Percentiles rank a stretch among this genome's conserved stretches.
Conservation (phyloP, 2,888 invertebrate species). For the Hydropsyche betteni region DNA sequence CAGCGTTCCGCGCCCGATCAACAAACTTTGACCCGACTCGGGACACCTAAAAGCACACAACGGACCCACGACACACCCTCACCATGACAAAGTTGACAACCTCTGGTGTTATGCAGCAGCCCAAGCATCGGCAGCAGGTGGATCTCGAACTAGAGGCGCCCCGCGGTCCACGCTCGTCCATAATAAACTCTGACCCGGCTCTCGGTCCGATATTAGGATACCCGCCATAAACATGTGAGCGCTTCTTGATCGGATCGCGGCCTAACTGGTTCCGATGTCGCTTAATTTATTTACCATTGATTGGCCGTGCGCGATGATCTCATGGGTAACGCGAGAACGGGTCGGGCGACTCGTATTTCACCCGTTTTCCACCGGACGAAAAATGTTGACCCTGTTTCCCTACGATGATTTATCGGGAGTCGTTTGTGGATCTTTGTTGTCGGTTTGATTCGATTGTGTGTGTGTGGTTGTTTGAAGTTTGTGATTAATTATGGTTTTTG, state of each 20-base stretch:
- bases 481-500: too few relatives aligned
- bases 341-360: not conserved
- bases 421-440: too few relatives aligned
- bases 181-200: slow-evolving; percentile 47
- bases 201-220: slow-evolving; percentile 48
- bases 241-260: slow-evolving; percentile 33
- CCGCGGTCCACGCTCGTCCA: slow-evolving; percentile 30
- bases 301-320: slow-evolving; percentile 27
- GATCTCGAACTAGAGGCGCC: slow-evolving; percentile 24
- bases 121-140: slow-evolving; percentile 14
- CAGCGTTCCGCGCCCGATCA: too few relatives aligned
- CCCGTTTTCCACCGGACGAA: slow-evolving; percentile 12
- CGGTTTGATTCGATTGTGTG: too few relatives aligned
- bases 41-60: too few relatives aligned
- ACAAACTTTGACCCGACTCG: too few relatives aligned
- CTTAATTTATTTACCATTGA: slow-evolving; percentile 44
- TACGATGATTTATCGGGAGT: slow-evolving; percentile 7
- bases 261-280: slow-evolving; percentile 41
- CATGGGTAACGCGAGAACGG: slow-evolving; percentile 24
- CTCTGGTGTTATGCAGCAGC: not conserved
- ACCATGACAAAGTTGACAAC: not conserved
- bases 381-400: slow-evolving; percentile 28
- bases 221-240: slow-evolving; percentile 44
- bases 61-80: too few relatives aligned
- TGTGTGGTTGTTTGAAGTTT: too few relatives aligned